Evolutionary conservation across 2,888 invertebrate genomes (phyloP).

Genomic region (Hyposoter didymator): DNA sequence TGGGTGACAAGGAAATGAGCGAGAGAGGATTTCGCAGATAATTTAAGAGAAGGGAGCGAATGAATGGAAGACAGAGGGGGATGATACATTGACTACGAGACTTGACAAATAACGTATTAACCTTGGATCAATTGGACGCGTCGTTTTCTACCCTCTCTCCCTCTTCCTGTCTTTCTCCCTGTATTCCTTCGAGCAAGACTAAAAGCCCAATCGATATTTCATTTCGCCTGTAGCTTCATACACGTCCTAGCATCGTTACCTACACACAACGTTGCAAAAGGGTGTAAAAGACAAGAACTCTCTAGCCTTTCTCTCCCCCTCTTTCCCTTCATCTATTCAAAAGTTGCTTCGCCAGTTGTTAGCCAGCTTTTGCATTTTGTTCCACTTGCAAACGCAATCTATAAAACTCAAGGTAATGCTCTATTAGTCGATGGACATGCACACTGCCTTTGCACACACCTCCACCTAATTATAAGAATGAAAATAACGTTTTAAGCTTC

Average conservation of each 20-base stretch:
- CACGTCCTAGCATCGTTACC: constrained; percentile 33
- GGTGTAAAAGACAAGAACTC: constrained; percentile 27
- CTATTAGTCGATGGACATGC: no score
- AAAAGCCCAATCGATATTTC: constrained; percentile 64
- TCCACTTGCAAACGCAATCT: constrained; percentile 22
- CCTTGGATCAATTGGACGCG: constrained; percentile 55
- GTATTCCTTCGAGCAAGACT: constrained; percentile 36
- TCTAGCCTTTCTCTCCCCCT: background rate
- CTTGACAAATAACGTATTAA: constrained; percentile 63
- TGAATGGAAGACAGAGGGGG: background rate
- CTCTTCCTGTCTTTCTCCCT: background rate
- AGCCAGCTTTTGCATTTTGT: constrained; percentile 19
- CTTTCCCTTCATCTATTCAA: constrained; percentile 44
- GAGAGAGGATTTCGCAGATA: constrained; percentile 29
- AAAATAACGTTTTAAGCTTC: background rate
- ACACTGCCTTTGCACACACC: background rate
- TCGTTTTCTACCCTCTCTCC: constrained; percentile 12
- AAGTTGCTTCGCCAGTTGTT: constrained; percentile 40
- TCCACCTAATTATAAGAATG: background rate
- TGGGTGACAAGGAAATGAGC: background rate
- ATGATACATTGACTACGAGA: constrained; percentile 16
- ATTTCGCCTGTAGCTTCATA: constrained; percentile 54
- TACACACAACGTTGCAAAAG: constrained; percentile 1
- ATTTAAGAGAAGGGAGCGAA: constrained; percentile 17
- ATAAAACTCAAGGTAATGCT: background rate